These are phyloP conservation scores for Prunella himalayana DNA, from an alignment of 2,113 vertebrate genomes.

Conservation along the genomic window DNA sequence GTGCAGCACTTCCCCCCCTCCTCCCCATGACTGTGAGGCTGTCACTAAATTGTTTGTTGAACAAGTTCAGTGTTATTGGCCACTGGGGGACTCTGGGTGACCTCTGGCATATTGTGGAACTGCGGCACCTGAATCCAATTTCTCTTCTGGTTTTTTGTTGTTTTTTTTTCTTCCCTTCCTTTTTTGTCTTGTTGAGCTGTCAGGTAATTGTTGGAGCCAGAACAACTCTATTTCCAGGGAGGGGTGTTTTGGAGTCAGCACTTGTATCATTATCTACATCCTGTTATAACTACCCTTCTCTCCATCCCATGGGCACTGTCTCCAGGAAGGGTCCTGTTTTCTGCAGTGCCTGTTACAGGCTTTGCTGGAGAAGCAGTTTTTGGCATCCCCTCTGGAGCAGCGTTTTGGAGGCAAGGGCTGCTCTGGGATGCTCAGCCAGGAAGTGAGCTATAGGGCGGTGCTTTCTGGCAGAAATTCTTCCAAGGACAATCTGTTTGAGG, in stretches of 20 bases:
- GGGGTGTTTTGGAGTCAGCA: background rate
- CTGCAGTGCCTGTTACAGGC: background rate
- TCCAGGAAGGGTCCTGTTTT: background rate
- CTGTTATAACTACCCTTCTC: background rate
- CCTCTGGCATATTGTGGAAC: constrained; percentile 45
- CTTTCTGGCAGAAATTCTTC: constrained; percentile 1
- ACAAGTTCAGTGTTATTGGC: constrained; percentile 56
- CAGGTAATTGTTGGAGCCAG: constrained; percentile 8
- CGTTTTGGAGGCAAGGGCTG: background rate
- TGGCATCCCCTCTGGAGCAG: background rate
- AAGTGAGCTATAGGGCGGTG: background rate
- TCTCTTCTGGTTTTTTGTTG: background rate
- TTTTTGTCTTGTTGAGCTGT: constrained; percentile 30
- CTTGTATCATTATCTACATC: background rate
- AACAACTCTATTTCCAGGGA: constrained; percentile 24
- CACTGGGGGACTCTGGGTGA: constrained; percentile 38
- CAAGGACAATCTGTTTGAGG: background rate
- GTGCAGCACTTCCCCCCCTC: background rate
- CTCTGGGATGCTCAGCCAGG: background rate
- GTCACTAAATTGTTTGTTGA: constrained; percentile 60
- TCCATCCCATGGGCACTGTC: background rate
- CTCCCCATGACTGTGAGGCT: background rate
- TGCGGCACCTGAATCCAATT: constrained; percentile 44
- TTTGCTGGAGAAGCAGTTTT: background rate
- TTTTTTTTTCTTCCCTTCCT: fast-evolving